phyloP scores from a whole-genome alignment of 2,113 vertebrate species.

The Hucho hucho region DNA sequence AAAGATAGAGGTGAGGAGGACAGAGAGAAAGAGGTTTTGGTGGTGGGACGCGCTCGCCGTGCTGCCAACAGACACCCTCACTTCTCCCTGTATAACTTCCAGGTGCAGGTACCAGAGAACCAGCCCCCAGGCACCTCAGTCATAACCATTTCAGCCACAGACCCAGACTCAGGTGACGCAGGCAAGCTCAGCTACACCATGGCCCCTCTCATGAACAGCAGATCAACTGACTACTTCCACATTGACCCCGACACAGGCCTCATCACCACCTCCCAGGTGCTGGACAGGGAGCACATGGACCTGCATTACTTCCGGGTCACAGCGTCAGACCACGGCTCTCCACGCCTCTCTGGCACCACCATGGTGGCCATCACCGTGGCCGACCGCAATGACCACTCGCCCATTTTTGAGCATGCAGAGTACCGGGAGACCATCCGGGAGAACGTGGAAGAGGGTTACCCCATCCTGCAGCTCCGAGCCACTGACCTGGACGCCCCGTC shows the following conservation, averaged over 20 bases:
- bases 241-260: constrained; percentile 88
- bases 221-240: constrained; percentile 91
- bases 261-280: constrained; percentile 85
- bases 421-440: constrained; percentile 96
- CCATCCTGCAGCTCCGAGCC: constrained; percentile 92
- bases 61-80: constrained; percentile 89
- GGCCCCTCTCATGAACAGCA: constrained; percentile 94
- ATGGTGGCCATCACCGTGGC: constrained; percentile 90
- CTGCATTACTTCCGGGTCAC: constrained; percentile 94
- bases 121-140: constrained; percentile 88
- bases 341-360: constrained; percentile 90
- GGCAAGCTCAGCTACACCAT: constrained; percentile 86
- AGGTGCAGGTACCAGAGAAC: constrained; percentile 93
- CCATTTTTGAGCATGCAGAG: constrained; percentile 91
- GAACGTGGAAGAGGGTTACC: constrained; percentile 96
- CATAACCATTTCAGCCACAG: constrained; percentile 83
- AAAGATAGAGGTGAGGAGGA: constrained; percentile 53
- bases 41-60: constrained; percentile 73
- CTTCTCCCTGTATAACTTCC: constrained; percentile 92
- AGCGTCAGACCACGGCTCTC: constrained; percentile 81
- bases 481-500: constrained; percentile 89
- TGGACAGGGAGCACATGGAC: constrained; percentile 96
- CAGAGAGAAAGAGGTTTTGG: constrained; percentile 48
- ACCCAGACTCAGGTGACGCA: constrained; percentile 87
- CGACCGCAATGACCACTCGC: constrained; percentile 92